These are phyloP conservation scores for Proteles cristata DNA, from an alignment of 2,113 vertebrate genomes.

Conservation along the genomic window DNA sequence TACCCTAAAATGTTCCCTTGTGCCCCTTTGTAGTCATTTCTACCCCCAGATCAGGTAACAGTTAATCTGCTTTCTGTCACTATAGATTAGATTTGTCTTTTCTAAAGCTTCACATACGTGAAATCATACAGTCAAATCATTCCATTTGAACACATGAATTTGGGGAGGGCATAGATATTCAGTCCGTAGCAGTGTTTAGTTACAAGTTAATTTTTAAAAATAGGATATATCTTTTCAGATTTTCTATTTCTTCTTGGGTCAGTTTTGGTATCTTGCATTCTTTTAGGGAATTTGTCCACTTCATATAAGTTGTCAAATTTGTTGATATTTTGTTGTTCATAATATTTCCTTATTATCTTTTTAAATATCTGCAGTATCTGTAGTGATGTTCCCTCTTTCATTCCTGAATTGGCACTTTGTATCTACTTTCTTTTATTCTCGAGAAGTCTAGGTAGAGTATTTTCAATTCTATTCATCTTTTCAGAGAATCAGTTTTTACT, in stretches of 20 bases:
- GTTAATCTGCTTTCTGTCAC: not conserved
- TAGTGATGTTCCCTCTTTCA: not conserved
- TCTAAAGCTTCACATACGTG: not conserved
- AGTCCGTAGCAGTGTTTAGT: not conserved
- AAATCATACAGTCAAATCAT: not conserved
- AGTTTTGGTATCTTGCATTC: slow-evolving; percentile 25
- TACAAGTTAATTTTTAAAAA: not conserved
- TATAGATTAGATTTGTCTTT: not conserved
- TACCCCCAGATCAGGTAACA: not conserved
- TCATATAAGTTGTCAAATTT: not conserved
- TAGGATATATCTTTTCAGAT: slow-evolving; percentile 12
- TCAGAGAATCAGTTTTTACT: slow-evolving; percentile 16
- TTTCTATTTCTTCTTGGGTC: slow-evolving; percentile 64
- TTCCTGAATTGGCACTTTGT: not conserved
- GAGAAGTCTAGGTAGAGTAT: not conserved
- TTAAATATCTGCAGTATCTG: not conserved
- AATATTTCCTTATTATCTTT: not conserved
- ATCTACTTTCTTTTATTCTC: not conserved
- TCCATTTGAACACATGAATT: not conserved
- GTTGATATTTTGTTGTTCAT: slow-evolving; percentile 4
- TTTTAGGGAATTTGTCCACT: slow-evolving; percentile 7
- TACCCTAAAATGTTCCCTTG: not conserved
- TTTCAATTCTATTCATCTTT: slow-evolving; percentile 5
- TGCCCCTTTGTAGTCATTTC: not conserved
- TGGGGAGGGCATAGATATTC: not conserved